phyloP scores from a whole-genome alignment of 1,140 invertebrate species.

The Caligus rogercresseyi region DNA sequence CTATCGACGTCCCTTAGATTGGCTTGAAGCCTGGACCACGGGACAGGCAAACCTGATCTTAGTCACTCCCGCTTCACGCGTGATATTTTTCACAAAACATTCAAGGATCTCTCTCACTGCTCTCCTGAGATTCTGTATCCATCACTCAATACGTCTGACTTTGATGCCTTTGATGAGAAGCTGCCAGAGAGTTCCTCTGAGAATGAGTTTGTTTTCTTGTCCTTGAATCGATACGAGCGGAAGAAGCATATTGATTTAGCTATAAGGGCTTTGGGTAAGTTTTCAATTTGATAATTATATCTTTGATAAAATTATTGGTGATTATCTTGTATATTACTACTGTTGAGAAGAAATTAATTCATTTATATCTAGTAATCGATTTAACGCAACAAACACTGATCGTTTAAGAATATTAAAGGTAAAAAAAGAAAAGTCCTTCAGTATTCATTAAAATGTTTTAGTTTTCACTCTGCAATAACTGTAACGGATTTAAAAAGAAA shows the following conservation, averaged over 20 bases:
- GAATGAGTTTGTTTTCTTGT: slow-evolving; percentile 14
- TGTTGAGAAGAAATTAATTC: too few species aligned
- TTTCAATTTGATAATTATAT: background rate
- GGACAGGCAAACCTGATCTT: slow-evolving; percentile 61
- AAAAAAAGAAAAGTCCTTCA: too few species aligned
- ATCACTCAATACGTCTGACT: slow-evolving; percentile 62
- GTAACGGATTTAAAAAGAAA: too few species aligned
- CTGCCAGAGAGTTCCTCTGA: background rate
- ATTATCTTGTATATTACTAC: too few species aligned
- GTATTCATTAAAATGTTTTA: too few species aligned
- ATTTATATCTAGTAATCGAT: too few species aligned
- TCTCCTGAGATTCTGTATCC: slow-evolving; percentile 76
- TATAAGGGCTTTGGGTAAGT: slow-evolving; percentile 50
- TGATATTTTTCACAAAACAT: slow-evolving; percentile 14
- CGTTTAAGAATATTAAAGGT: too few species aligned
- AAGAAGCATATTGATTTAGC: slow-evolving; percentile 86
- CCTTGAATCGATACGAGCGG: slow-evolving; percentile 45
- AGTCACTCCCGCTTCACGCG: slow-evolving; percentile 78
- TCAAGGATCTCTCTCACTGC: slow-evolving; percentile 23
- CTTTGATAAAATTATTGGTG: too few species aligned
- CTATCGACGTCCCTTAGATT: slow-evolving; percentile 78
- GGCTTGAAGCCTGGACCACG: slow-evolving; percentile 75
- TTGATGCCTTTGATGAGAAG: slow-evolving; percentile 34
- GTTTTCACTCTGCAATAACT: too few species aligned
- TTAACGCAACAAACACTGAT: too few species aligned